Evolutionary conservation across 2,888 invertebrate species (phyloP), one percentile per base, ranked within the genome.

Genomic region (Branchipolynoe longqiensis): DNA sequence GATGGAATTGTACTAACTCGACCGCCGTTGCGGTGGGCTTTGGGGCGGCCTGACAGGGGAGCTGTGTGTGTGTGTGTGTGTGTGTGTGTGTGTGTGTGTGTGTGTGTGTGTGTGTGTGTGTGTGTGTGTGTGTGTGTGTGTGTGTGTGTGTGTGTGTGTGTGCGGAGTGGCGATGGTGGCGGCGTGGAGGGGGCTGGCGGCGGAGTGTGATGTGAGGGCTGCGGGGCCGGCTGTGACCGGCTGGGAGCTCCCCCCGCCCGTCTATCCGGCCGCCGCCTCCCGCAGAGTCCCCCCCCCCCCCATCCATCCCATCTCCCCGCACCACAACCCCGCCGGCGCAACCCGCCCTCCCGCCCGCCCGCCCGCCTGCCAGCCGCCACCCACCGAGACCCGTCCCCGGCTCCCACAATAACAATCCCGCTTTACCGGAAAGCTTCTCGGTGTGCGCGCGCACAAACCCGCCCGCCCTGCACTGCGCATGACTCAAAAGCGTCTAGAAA

Each of bases 401-500:
- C 64, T 64, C 64, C 64, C 64, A n/a, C 64, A 64, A 64, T 33
- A 64, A 64, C 64, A 64, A 64, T 64, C 64, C 64, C 28, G 64
- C 64, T 22, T 25, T 31, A 64, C 64, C 33, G 64, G 28, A 64
- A 33, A 64, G 33, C 64, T 8, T 8, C 4, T 64, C 31, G 33
- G 1, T 33, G 8, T 6, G n/a, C 59, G 4, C 48, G 12, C 8
- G 12, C 48, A 48, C 48, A 48, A 48, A n/a, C n/a, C n/a, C n/a
- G n/a, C n/a, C n/a, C n/a, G n/a, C n/a, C n/a, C n/a, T n/a, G n/a
- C n/a, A n/a, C n/a, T n/a, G n/a, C n/a, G n/a, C n/a, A n/a, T n/a
- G n/a, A n/a, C n/a, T n/a, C n/a, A n/a, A n/a, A n/a, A n/a, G n/a
- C n/a, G n/a, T n/a, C n/a, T n/a, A n/a, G n/a, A n/a, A n/a, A n/a